A percentile compares a stretch with the other conserved stretches of the same genome.
These are phyloP conservation scores for Cairina moschata DNA, from an alignment of 2,113 vertebrate species.

Conservation along the genomic window DNA sequence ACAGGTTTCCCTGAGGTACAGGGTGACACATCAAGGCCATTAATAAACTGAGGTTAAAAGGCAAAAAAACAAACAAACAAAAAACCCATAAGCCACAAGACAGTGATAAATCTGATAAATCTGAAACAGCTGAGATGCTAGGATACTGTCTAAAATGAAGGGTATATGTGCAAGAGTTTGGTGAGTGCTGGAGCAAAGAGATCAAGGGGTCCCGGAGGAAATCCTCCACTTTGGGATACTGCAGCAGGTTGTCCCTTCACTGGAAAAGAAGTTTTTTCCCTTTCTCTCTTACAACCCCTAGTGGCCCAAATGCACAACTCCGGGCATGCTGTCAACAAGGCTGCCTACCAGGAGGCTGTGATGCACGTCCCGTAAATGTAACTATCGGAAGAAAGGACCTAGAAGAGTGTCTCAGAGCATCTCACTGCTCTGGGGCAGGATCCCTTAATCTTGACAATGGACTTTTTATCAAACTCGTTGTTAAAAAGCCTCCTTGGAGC, in stretches of 20 bases:
- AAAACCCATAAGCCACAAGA: too few species aligned
- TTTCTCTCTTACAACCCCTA: neutral
- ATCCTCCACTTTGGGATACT: neutral
- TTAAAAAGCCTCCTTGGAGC: neutral
- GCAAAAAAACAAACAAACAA: neutral
- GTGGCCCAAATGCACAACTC: neutral
- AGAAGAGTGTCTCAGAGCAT: neutral
- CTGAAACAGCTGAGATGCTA: neutral
- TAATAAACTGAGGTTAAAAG: neutral
- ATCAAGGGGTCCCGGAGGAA: neutral
- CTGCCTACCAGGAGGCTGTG: neutral
- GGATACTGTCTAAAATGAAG: neutral
- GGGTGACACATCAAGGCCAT: neutral
- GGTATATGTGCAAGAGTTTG: neutral
- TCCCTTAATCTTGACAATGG: neutral
- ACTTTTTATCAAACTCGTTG: accelerated
- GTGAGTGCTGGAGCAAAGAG: neutral
- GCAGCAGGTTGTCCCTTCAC: neutral
- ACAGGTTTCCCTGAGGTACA: neutral
- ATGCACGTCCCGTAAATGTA: neutral
- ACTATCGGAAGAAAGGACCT: neutral
- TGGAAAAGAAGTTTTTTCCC: neutral
- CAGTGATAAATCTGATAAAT: neutral
- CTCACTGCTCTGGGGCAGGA: neutral
- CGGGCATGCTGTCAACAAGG: neutral